These are phyloP conservation scores for Hypocryptadius cinnamomeus DNA, from an alignment of 2,113 vertebrate species.

Conservation along the genomic window DNA sequence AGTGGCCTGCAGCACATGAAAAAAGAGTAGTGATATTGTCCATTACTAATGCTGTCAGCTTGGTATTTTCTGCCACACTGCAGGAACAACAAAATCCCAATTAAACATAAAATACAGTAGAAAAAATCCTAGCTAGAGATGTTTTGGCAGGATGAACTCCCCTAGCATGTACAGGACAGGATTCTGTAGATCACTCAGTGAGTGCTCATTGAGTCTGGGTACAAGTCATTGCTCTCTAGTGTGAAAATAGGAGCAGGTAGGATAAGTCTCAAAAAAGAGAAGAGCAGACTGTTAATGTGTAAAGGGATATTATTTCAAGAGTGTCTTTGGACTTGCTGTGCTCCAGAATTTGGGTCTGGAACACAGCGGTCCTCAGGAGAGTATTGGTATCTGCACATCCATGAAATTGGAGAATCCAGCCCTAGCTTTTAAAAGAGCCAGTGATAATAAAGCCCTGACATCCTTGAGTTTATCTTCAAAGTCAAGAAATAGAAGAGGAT, in stretches of 20 bases:
- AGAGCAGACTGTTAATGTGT: not conserved
- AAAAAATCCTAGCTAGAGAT: not conserved
- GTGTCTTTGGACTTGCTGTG: not conserved
- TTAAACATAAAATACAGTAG: not conserved
- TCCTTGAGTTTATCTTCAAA: constrained; percentile 26
- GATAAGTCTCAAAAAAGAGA: not conserved
- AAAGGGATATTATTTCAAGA: constrained; percentile 33
- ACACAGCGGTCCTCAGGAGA: constrained; percentile 12
- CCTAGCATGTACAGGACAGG: not conserved
- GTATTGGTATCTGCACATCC: constrained; percentile 38
- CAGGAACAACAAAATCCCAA: not conserved
- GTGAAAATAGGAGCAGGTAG: not conserved
- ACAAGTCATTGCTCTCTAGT: not conserved
- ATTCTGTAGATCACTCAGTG: not conserved
- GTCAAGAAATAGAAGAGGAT: not conserved
- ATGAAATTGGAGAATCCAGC: constrained; percentile 40
- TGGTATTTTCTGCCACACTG: not conserved
- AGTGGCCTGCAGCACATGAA: not conserved
- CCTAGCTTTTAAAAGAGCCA: constrained; percentile 7
- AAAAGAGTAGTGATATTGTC: not conserved
- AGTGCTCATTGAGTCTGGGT: not conserved
- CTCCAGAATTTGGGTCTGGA: constrained; percentile 26
- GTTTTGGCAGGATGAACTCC: not conserved
- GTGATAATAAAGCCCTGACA: not conserved
- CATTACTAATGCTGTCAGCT: not conserved